Evolutionary conservation across 2,888 invertebrate species (phyloP).

Genomic region (Epicampocera succincta): DNA sequence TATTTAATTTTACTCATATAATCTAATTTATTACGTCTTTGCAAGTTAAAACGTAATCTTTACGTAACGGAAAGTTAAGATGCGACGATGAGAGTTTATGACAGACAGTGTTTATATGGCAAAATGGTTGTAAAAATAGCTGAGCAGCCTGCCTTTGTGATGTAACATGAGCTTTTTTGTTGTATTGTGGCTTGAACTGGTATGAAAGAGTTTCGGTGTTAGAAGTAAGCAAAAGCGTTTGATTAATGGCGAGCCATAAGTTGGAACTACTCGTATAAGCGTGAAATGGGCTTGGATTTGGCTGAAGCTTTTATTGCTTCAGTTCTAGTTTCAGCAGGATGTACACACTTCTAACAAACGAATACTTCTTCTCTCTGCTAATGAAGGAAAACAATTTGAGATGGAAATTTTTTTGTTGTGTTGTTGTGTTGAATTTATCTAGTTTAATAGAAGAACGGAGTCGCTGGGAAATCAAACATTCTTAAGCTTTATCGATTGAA

Average conservation of each 20-base stretch:
- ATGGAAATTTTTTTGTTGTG: no score
- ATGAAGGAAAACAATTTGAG: no score
- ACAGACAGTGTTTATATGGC: constrained; percentile 45
- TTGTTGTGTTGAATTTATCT: no score
- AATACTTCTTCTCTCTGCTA: no score
- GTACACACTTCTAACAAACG: no score
- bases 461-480: no score
- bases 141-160: constrained; percentile 4
- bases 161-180: constrained; percentile 47
- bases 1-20: no score
- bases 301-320: no score
- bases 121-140: background rate
- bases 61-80: constrained; percentile 52
- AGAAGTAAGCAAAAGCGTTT: constrained; percentile 1
- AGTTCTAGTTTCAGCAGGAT: no score
- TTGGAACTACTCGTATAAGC: constrained; percentile 8
- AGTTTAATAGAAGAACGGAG: no score
- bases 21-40: constrained; percentile 34
- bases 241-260: background rate
- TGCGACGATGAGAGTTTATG: constrained; percentile 56
- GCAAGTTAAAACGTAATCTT: constrained; percentile 12
- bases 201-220: background rate
- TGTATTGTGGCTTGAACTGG: constrained; percentile 28
- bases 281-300: constrained; percentile 3
- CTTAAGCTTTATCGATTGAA: no score